phyloP scores from a whole-genome alignment of 2,113 vertebrate species.

The Hippocampus guttulatus region DNA sequence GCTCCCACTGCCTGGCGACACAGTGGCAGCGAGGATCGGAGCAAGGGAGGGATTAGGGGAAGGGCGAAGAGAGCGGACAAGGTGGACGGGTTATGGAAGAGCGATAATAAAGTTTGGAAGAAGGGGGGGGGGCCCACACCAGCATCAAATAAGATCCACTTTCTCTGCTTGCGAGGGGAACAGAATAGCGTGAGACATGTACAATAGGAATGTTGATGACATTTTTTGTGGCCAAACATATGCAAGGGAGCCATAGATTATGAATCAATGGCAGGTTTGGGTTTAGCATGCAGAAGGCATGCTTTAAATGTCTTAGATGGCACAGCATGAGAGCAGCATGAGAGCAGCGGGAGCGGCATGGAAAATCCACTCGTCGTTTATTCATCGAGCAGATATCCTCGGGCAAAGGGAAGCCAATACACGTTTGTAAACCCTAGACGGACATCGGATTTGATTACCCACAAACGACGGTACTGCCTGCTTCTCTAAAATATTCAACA shows the following conservation, averaged over 20 bases:
- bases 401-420: constrained; percentile 35
- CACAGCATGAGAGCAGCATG: constrained; percentile 36
- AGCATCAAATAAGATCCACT: constrained; percentile 13
- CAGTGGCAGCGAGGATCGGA: constrained; percentile 23
- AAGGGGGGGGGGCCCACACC: neutral
- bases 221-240: neutral
- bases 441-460: constrained; percentile 34
- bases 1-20: constrained; percentile 39
- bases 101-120: constrained; percentile 30
- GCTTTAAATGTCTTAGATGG: constrained; percentile 25
- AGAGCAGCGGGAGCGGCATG: constrained; percentile 58
- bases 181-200: neutral
- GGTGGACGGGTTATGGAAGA: constrained; percentile 28
- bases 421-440: constrained; percentile 46
- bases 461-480: neutral
- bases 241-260: neutral
- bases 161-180: constrained; percentile 2
- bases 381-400: constrained; percentile 66
- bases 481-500: neutral
- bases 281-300: constrained; percentile 32
- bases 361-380: constrained; percentile 59
- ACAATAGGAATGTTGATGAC: constrained; percentile 5
- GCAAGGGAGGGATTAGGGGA: constrained; percentile 40
- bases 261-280: neutral
- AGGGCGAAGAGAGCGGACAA: constrained; percentile 30